Evolutionary conservation across 2,888 invertebrate species (phyloP).

Genomic region (Spilarctia lutea): DNA sequence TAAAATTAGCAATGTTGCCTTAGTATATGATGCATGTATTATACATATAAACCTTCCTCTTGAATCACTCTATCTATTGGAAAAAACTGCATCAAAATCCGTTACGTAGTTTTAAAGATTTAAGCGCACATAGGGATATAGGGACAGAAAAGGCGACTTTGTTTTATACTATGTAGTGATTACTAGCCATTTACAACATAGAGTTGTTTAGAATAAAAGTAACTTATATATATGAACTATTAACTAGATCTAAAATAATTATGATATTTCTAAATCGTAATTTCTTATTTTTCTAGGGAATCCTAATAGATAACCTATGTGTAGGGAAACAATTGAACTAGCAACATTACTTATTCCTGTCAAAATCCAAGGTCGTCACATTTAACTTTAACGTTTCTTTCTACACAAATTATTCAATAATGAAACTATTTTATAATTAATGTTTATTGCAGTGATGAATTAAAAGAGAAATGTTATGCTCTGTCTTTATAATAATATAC

Average conservation of each 20-base stretch:
- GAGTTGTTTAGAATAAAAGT: background rate
- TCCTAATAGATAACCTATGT: conserved; percentile 16
- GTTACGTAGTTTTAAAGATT: no score
- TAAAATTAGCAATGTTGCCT: no score
- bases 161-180: no score
- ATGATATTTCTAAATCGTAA: background rate
- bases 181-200: background rate
- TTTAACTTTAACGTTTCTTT: conserved; percentile 42
- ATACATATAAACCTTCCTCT: no score
- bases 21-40: no score
- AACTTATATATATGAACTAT: no score
- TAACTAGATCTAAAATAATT: no score
- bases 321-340: conserved; percentile 7
- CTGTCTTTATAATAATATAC: background rate
- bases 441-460: background rate
- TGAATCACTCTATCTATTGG: no score
- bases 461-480: background rate
- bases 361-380: conserved; percentile 54
- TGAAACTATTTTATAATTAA: background rate
- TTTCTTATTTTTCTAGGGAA: background rate
- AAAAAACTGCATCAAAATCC: no score
- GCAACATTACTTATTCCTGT: conserved; percentile 34
- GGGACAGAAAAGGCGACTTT: no score
- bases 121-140: no score
- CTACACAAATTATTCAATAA: conserved; percentile 1